These are phyloP conservation scores for Falcunculus frontatus DNA, from an alignment of 2,113 vertebrate genomes.

Conservation along the genomic window DNA sequence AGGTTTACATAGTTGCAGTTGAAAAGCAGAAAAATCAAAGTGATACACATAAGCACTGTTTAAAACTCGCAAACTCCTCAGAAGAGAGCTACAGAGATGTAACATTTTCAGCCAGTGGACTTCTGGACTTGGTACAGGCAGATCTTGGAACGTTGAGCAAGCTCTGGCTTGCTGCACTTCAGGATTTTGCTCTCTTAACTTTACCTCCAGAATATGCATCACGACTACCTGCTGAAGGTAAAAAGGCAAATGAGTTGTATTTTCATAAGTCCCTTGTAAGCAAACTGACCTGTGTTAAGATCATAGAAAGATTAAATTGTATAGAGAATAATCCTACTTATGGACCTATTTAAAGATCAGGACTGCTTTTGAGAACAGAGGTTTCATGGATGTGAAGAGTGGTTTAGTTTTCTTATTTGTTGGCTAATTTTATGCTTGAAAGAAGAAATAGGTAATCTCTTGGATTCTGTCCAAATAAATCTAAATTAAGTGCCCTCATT, in stretches of 20 bases:
- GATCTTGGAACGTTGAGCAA: constrained; percentile 84
- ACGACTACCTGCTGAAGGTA: constrained; percentile 84
- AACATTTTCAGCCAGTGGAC: constrained; percentile 48
- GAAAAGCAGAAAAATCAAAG: constrained; percentile 75
- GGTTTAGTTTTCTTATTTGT: not conserved
- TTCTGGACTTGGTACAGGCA: constrained; percentile 82
- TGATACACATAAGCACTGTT: constrained; percentile 20
- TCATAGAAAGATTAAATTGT: not conserved
- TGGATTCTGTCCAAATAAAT: not conserved
- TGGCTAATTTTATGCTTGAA: not conserved
- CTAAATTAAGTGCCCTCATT: not conserved
- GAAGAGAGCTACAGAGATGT: constrained; percentile 54
- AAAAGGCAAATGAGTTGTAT: constrained; percentile 6
- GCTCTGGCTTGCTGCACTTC: constrained; percentile 89
- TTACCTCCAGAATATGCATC: constrained; percentile 79
- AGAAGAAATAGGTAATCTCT: not conserved
- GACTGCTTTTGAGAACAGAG: not conserved
- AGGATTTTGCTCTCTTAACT: constrained; percentile 87
- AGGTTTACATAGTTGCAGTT: constrained; percentile 91
- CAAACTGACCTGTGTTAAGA: not conserved
- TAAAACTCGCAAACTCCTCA: constrained; percentile 11
- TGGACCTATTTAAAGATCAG: not conserved
- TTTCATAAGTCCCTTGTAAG: not conserved
- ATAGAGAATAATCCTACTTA: not conserved
- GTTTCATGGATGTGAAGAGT: not conserved